phyloP scores from a whole-genome alignment of 2,797 vertebrate genomes.

The Lagodon rhomboides region DNA sequence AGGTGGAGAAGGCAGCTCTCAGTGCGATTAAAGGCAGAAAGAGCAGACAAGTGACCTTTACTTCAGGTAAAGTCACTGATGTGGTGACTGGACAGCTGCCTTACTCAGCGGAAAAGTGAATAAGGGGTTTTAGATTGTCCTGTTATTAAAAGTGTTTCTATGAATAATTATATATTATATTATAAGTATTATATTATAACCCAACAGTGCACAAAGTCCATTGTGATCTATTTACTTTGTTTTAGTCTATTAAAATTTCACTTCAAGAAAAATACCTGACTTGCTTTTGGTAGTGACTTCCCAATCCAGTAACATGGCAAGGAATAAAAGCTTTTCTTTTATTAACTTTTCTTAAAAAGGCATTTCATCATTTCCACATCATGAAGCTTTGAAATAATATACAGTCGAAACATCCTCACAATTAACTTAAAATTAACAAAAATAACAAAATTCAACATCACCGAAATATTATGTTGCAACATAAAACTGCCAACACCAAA shows the following conservation, averaged over 20 bases:
- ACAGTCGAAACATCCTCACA: constrained; percentile 16
- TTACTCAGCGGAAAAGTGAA: background rate
- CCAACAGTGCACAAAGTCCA: background rate
- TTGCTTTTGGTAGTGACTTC: background rate
- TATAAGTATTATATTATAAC: too few relatives aligned
- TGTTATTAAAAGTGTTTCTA: background rate
- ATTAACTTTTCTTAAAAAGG: constrained; percentile 48
- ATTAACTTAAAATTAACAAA: constrained; percentile 33
- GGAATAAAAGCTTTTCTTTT: constrained; percentile 15
- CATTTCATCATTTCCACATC: constrained; percentile 22
- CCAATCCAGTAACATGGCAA: constrained; percentile 6
- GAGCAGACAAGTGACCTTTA: constrained; percentile 36
- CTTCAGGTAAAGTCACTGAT: background rate
- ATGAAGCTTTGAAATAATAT: constrained; percentile 23
- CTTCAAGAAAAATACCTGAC: background rate
- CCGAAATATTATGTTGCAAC: constrained; percentile 17
- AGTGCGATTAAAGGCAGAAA: constrained; percentile 37
- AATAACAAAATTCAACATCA: constrained; percentile 21
- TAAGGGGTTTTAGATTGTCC: background rate
- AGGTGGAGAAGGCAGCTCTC: constrained; percentile 4
- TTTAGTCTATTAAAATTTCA: constrained; percentile 1
- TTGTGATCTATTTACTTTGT: constrained; percentile 6
- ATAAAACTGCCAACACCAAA: constrained; percentile 9
- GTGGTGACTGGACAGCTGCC: background rate
- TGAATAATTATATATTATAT: constrained; percentile 6